Percentiles rank a stretch among this genome's conserved stretches.
Conservation (phyloP, 1,140 invertebrate species). For the Cardiocondyla obscurior region DNA sequence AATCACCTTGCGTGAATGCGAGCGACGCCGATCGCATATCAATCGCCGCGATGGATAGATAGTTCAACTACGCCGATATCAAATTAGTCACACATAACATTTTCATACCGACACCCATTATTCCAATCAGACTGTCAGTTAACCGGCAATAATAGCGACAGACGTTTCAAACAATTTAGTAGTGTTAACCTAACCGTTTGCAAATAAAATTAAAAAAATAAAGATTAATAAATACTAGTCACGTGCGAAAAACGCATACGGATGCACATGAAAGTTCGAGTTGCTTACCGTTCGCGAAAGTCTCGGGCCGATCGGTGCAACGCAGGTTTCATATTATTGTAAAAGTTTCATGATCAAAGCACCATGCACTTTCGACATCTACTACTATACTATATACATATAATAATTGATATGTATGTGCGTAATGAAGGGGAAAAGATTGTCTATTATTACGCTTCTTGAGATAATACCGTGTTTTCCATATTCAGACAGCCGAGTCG, state of each 20-base stretch:
- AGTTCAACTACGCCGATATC: background rate
- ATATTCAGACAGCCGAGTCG: background rate
- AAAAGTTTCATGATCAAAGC: background rate
- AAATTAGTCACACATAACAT: background rate
- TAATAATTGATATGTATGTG: conserved; percentile 12
- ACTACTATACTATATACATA: background rate
- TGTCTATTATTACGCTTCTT: background rate
- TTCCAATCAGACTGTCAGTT: background rate
- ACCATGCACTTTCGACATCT: background rate
- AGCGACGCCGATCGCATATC: conserved; percentile 23
- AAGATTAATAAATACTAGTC: conserved; percentile 33
- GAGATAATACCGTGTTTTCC: background rate
- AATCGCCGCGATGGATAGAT: conserved; percentile 8
- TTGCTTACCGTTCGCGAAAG: conserved; percentile 11
- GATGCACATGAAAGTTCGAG: conserved; percentile 59
- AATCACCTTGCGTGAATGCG: conserved; percentile 50
- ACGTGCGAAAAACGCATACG: conserved; percentile 51
- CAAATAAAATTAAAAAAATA: conserved; percentile 37
- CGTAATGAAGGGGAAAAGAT: conserved; percentile 23
- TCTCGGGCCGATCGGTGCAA: background rate
- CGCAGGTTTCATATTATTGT: background rate
- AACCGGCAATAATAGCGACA: background rate
- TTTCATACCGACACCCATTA: background rate
- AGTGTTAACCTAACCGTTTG: too few species aligned
- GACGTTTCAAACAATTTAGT: background rate